Percentiles rank a stretch among this genome's conserved stretches.
Conservation (phyloP, 1,140 invertebrate genomes). For the Cardiocondyla obscurior region DNA sequence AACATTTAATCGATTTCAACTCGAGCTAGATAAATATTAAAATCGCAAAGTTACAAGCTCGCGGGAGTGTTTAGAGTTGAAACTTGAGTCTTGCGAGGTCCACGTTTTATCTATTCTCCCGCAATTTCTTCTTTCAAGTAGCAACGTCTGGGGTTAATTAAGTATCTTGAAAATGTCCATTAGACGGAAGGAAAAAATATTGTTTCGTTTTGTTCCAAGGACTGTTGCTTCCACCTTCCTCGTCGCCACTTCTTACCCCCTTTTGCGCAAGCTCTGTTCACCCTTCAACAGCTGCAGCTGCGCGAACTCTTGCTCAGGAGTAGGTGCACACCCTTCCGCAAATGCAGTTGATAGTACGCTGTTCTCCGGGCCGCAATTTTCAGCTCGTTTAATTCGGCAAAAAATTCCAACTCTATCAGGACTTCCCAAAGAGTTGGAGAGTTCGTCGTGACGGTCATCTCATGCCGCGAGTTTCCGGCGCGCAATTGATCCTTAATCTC, state of each 20-base stretch:
- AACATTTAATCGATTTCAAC: too few species aligned
- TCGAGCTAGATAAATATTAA: too few species aligned
- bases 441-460: too few species aligned
- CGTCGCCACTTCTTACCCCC: background rate
- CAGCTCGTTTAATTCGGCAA: background rate
- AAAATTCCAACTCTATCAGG: background rate
- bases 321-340: constrained; percentile 69
- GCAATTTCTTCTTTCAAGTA: background rate
- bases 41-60: too few species aligned
- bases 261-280: constrained; percentile 21
- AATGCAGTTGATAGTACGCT: constrained; percentile 65
- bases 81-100: background rate
- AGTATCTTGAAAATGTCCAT: background rate
- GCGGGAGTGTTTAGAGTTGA: too few species aligned
- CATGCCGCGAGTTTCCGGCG: too few species aligned
- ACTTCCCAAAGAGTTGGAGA: too few species aligned
- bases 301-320: constrained; percentile 62
- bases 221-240: constrained; percentile 30
- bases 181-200: background rate
- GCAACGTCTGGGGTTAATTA: background rate
- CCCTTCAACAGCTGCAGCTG: constrained; percentile 56
- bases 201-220: constrained; percentile 21
- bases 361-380: constrained; percentile 13
- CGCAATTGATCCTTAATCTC: too few species aligned
- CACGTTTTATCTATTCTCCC: background rate